Evolutionary conservation across 1,140 invertebrate genomes (phyloP).

Genomic region (Zaprionus inermis): DNA sequence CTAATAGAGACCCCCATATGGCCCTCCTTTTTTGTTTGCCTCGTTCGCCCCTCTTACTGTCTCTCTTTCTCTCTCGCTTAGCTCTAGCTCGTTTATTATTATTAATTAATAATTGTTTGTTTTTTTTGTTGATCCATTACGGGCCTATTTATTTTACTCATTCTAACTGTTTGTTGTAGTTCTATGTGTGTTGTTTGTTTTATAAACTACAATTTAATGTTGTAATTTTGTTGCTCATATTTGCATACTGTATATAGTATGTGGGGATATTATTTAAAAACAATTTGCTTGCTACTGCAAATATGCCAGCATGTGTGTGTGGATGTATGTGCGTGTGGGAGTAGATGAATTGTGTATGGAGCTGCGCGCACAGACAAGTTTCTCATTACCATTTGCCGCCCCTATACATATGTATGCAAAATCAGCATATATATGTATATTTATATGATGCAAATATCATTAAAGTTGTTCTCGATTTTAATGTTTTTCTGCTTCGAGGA

Average conservation of each 20-base stretch:
- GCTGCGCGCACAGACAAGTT: conserved; percentile 77
- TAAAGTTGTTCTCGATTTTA: conserved; percentile 56
- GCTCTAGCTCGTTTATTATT: conserved; percentile 63
- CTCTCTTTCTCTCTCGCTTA: conserved; percentile 20
- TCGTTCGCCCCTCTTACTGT: conserved; percentile 26
- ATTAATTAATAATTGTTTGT: conserved; percentile 44
- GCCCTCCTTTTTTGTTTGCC: conserved; percentile 16
- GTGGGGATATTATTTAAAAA: conserved; percentile 48
- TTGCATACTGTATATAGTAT: conserved; percentile 45
- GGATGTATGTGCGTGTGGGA: conserved; percentile 32
- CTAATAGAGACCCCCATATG: conserved; percentile 47
- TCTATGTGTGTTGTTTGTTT: conserved; percentile 15
- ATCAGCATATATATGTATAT: conserved; percentile 55
- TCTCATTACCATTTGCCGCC: conserved; percentile 79
- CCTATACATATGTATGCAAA: conserved; percentile 56
- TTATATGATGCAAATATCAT: conserved; percentile 60
- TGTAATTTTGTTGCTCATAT: conserved; percentile 44
- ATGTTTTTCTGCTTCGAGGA: conserved; percentile 31
- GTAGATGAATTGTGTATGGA: conserved; percentile 45
- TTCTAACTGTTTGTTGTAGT: background rate
- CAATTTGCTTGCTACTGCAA: conserved; percentile 59
- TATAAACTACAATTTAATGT: conserved; percentile 36
- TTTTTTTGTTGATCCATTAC: conserved; percentile 33
- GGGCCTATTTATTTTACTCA: conserved; percentile 35
- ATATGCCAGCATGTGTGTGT: conserved; percentile 35